These are phyloP conservation scores for Oppia nitens DNA, from an alignment of 1,140 invertebrate species.

Conservation along the genomic window DNA sequence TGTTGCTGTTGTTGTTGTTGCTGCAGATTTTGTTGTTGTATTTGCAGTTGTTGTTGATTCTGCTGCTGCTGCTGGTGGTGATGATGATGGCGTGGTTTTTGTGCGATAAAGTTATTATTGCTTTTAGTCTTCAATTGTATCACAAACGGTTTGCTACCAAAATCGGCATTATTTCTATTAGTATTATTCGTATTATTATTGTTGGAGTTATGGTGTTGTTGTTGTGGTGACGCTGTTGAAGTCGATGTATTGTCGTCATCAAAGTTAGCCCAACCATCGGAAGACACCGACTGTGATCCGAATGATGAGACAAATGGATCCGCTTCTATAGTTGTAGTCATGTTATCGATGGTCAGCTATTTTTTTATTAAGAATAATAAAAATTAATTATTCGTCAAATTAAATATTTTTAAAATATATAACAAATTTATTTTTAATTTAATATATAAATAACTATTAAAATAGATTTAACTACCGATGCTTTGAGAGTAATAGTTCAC, in stretches of 20 bases:
- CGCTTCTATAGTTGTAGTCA: not conserved
- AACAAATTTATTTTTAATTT: too few species aligned
- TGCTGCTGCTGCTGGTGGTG: not conserved
- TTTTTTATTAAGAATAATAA: not conserved
- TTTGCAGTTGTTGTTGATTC: not conserved
- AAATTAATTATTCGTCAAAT: too few species aligned
- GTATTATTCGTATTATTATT: not conserved
- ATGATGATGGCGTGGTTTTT: not conserved
- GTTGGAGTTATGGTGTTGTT: not conserved
- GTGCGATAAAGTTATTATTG: not conserved
- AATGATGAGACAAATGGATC: not conserved
- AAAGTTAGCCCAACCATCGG: constrained; percentile 9
- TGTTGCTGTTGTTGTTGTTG: too few species aligned
- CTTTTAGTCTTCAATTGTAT: not conserved
- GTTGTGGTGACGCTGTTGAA: not conserved
- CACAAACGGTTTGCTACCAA: not conserved
- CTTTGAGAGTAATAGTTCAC: too few species aligned
- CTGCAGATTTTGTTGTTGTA: not conserved
- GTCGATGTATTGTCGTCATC: not conserved
- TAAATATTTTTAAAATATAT: too few species aligned
- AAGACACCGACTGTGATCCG: not conserved
- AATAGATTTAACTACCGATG: too few species aligned
- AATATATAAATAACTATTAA: too few species aligned
- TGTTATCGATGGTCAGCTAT: too few species aligned
- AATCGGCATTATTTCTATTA: not conserved